Evolutionary conservation across 2,888 invertebrate species (phyloP), one percentile per base, ranked within the genome.

Genomic region (Tipula helvola): DNA sequence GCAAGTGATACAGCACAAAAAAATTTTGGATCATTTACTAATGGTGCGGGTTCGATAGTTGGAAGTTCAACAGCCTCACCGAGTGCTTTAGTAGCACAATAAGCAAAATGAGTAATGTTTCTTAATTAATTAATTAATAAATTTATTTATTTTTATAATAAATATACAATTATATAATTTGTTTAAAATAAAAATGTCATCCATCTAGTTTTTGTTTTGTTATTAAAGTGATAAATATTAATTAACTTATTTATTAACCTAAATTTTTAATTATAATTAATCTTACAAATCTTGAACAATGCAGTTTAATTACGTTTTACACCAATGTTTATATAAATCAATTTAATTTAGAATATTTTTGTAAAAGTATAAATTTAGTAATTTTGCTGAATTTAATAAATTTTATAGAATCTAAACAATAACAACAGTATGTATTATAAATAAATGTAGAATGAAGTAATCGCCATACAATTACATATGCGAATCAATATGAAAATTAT

Each of bases 401-500:
- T 41, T 41, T 8, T 41, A 41, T 41, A 52, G 47, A 52, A n/a
- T 4, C 47, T 52, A 52, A 52, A 13, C 47, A 52, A 52, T 57
- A 57, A n/a, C 2, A 28, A 28, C 28, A 28, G 2, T 28, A 28
- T n/a, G 28, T 28, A 28, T 28, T 28, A 28, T 28, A 28, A 28
- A 28, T 28, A 28, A 2, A 28, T 2, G 57, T 18, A n/a, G n/a
- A n/a, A n/a, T n/a, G n/a, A n/a, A n/a, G n/a, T n/a, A n/a, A n/a
- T n/a, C n/a, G n/a, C n/a, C n/a, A n/a, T n/a, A n/a, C n/a, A 52
- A 12, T 87, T 87, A 88, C 86, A 88, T 88, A 18, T 86, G 88
- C 18, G 87, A 84, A 86, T 89, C 89, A 42, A 88, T 87, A 8
- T 87, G 89, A 88, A 91, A 86, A 10, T 86, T 87, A 71, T 88